A percentile compares a stretch with the other conserved stretches of the same genome.
phyloP scores from a whole-genome alignment of 1,140 invertebrate genomes.

The Drosophila kikkawai region DNA sequence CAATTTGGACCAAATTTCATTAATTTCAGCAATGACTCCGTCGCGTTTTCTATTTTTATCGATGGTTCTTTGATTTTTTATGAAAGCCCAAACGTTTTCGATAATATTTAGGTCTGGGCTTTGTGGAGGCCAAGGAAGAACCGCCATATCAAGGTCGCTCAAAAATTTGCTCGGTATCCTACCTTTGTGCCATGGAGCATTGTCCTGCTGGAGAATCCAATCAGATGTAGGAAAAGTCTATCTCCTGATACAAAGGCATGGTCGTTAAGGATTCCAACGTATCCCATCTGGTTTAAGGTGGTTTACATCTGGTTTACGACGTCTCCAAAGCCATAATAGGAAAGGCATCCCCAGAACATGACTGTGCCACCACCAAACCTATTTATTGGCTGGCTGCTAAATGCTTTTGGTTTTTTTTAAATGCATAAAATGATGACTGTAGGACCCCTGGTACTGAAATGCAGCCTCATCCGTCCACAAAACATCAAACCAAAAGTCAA shows the following conservation, averaged over 20 bases:
- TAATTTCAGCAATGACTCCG: conserved; percentile 2
- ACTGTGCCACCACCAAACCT: not conserved
- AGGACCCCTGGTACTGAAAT: conserved; percentile 22
- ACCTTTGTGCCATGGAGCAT: conserved; percentile 24
- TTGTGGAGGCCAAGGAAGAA: conserved; percentile 19
- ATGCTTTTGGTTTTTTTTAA: conserved; percentile 9
- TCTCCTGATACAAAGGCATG: conserved; percentile 14
- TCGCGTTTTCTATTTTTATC: conserved; percentile 17
- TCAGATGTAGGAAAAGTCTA: not conserved
- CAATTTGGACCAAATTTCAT: conserved; percentile 12
- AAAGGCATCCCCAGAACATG: not conserved
- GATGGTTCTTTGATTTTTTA: conserved; percentile 17
- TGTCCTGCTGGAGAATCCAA: not conserved
- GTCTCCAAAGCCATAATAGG: not conserved
- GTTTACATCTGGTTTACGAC: too few species aligned
- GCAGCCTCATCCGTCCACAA: conserved; percentile 22
- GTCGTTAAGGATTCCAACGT: conserved; percentile 13
- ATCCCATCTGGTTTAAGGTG: conserved; percentile 9
- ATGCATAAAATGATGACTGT: conserved; percentile 14
- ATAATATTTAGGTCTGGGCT: not conserved
- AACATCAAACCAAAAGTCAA: conserved; percentile 20
- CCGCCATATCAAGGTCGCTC: not conserved
- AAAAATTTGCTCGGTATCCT: conserved; percentile 22
- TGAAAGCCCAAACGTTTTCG: not conserved
- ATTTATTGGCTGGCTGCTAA: conserved; percentile 16